Conservation (phyloP, 2,888 invertebrate genomes). For the Liodrosophila aerea region DNA sequence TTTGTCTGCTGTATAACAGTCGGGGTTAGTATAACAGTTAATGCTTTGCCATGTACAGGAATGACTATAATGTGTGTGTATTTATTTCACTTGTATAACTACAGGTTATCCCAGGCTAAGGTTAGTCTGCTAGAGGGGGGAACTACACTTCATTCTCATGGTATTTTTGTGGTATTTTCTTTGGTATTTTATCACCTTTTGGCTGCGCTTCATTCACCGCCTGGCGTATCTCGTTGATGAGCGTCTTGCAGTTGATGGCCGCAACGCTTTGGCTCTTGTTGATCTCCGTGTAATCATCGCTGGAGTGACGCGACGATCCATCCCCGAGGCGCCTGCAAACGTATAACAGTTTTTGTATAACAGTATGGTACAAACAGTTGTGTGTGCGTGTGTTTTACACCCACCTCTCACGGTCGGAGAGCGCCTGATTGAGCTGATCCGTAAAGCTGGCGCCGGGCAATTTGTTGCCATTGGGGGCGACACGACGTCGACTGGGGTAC, state of each 20-base stretch:
- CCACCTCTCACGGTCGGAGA: constrained; percentile 92
- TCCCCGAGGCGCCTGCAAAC: constrained; percentile 81
- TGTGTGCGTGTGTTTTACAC: constrained; percentile 23
- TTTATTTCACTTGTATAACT: constrained; percentile 8
- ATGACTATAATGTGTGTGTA: constrained; percentile 4
- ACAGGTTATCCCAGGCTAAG: too few relatives aligned
- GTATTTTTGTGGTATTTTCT: constrained; percentile 9
- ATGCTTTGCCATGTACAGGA: constrained; percentile 10
- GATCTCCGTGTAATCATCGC: constrained; percentile 86
- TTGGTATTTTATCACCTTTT: constrained; percentile 85
- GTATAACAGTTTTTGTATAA: constrained; percentile 41
- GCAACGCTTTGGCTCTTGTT: constrained; percentile 86
- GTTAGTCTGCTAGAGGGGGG: constrained; percentile 41
- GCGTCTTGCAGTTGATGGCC: constrained; percentile 89
- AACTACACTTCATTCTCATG: background rate
- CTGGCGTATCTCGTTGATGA: constrained; percentile 93
- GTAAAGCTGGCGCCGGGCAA: constrained; percentile 90
- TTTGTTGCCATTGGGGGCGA: constrained; percentile 82
- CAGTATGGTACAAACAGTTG: constrained; percentile 8
- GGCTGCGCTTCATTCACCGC: constrained; percentile 94
- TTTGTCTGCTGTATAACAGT: too few relatives aligned
- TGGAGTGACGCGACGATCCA: constrained; percentile 85
- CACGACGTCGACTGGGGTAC: constrained; percentile 82
- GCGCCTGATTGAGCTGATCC: constrained; percentile 92
- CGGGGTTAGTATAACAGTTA: constrained; percentile 3